Conservation (phyloP, 1,140 invertebrate genomes). For the Drosophila sproati region DNA sequence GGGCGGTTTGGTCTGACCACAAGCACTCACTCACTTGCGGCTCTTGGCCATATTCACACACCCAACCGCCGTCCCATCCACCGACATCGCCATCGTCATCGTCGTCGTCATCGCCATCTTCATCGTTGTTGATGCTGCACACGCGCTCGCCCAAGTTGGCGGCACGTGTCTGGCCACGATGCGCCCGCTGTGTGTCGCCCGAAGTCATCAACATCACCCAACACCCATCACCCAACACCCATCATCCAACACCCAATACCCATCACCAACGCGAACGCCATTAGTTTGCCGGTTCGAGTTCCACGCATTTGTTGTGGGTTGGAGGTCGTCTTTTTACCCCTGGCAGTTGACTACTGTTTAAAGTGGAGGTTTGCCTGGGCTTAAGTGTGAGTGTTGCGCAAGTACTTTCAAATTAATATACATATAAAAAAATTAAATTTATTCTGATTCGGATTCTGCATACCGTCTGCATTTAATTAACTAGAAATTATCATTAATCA, state of each 20-base stretch:
- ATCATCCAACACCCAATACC: conserved; percentile 18
- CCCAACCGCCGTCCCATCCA: background rate
- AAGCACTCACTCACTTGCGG: conserved; percentile 60
- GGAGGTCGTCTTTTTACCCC: conserved; percentile 24
- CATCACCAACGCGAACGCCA: conserved; percentile 56
- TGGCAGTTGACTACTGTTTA: conserved; percentile 59
- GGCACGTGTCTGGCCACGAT: conserved; percentile 74
- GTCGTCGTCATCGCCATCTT: conserved; percentile 46
- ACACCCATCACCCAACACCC: conserved; percentile 22
- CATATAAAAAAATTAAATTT: conserved; percentile 9
- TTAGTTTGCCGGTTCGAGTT: conserved; percentile 63
- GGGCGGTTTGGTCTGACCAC: conserved; percentile 66
- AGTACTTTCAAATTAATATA: conserved; percentile 37
- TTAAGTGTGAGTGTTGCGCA: conserved; percentile 14
- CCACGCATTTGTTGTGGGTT: conserved; percentile 37
- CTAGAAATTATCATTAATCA: conserved; percentile 67
- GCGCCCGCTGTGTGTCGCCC: conserved; percentile 60
- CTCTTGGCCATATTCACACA: conserved; percentile 21
- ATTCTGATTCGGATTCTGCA: conserved; percentile 29
- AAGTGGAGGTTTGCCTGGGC: conserved; percentile 45
- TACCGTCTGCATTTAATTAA: conserved; percentile 68
- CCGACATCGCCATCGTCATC: conserved; percentile 24
- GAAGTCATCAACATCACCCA: conserved; percentile 38
- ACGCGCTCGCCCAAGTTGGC: conserved; percentile 74
- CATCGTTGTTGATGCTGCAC: conserved; percentile 69